Base-by-base conservation (phyloP, 2,113 vertebrate genomes). In the Ranitomeya imitator region DNA sequence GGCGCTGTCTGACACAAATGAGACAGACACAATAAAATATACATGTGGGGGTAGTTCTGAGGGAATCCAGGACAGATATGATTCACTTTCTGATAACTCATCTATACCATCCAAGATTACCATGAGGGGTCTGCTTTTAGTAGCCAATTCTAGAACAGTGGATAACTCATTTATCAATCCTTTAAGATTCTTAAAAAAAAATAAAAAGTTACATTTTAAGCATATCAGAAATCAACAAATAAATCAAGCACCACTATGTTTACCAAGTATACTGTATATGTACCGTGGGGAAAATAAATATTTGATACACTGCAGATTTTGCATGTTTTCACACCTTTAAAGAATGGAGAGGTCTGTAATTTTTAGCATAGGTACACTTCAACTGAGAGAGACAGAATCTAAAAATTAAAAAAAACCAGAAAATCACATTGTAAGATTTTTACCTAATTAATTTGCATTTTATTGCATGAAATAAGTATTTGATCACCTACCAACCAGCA, bases 41-140 rank as follows among this genome's bases (percentile, higher is more conserved):
- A 95, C 90, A 5, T 95, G 91, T 52, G 88, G 87, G 19, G 93
- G 93, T 16, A 93, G 88, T 83, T 90, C 76, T 65, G 67, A 8
- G 37, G 85, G 92, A 31, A 95, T 90, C 94, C 94, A 95, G 87
- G 92, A 94, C 31, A 95, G 87, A 21, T 91, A 90, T 52, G 90
- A 82, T 18, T 88, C 88, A 79, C 92, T 90, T 83, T 93, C 93
- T 15, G 91, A 94, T 54, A 95, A 91, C 79, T 94, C 92, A 85
- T 95, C 92, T 71, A 94, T 60, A 9, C 93, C 94, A 77, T 95
- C 94, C 88, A 95, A 69, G n/a, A 91, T 85, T 21, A 95, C 83
- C 89, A 94, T 81, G 52, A 94, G 84, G 23, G 92, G 91, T 11
- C 88, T 89, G 54, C 91, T 91, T 7, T 90, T 85, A 23, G 71